Conservation (phyloP, 2,888 invertebrate genomes). For the Gandaritis pyraliata region DNA sequence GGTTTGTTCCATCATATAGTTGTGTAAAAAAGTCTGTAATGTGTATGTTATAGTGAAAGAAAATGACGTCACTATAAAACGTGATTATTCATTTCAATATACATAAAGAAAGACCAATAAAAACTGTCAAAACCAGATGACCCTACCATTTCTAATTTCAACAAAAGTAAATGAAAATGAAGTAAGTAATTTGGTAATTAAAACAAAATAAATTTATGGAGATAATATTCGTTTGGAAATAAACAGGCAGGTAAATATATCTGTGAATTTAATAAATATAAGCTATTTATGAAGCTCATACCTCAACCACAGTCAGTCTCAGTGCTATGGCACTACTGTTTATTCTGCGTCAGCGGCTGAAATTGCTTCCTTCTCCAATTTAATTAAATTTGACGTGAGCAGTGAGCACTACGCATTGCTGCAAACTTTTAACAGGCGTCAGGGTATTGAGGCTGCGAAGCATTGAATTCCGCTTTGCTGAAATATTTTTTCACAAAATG, state of each 20-base stretch:
- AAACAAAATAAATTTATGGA: not conserved
- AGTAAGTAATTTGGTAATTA: no score
- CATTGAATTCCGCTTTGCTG: constrained; percentile 9
- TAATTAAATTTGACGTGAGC: constrained; percentile 38
- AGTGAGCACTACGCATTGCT: constrained; percentile 39
- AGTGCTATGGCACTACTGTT: constrained; percentile 23
- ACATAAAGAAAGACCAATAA: no score
- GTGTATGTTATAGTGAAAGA: no score
- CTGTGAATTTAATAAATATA: constrained; percentile 37
- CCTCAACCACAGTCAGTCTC: constrained; percentile 39
- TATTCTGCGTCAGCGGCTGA: constrained; percentile 32
- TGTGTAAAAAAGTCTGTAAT: no score
- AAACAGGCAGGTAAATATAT: constrained; percentile 17
- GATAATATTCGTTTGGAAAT: constrained; percentile 3
- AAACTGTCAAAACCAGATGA: no score
- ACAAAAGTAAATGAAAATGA: no score
- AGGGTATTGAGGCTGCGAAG: constrained; percentile 22
- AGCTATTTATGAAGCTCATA: constrained; percentile 44
- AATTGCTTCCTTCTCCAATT: constrained; percentile 41
- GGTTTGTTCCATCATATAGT: no score
- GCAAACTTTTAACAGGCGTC: constrained; percentile 39
- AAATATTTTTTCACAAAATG: not conserved
- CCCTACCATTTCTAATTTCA: no score
- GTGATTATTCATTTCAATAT: no score
- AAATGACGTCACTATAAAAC: no score